Evolutionary conservation across 2,113 vertebrate genomes (phyloP).

Genomic region (Muscicapa adusta): DNA sequence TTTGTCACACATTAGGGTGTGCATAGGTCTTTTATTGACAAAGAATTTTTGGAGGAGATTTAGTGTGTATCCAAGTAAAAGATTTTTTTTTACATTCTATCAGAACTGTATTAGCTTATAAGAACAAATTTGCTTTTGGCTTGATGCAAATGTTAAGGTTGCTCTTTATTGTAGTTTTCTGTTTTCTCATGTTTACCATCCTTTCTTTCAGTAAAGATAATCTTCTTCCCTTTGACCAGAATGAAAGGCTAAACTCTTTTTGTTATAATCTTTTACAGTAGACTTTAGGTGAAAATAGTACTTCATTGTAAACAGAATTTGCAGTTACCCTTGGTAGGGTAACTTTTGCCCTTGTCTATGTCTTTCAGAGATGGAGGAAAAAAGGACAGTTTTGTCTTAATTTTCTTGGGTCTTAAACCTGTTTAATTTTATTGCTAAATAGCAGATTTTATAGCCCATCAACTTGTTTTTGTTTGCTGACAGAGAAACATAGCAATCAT

Average conservation of each 20-base stretch:
- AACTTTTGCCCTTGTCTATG: too few relatives aligned
- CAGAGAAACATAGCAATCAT: conserved; percentile 75
- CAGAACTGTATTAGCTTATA: neutral
- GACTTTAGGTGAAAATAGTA: too few relatives aligned
- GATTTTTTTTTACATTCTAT: neutral
- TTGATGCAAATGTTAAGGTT: neutral
- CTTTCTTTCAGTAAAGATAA: neutral
- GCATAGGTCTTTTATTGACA: neutral
- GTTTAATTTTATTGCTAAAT: conserved; percentile 8
- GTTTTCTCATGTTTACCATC: neutral
- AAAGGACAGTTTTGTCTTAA: neutral
- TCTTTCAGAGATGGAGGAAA: too few relatives aligned
- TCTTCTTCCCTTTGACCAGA: neutral
- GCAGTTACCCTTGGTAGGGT: too few relatives aligned
- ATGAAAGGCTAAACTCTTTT: neutral
- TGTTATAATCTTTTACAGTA: too few relatives aligned
- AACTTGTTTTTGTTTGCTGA: conserved; percentile 29
- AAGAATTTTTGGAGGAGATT: neutral
- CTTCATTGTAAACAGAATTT: too few relatives aligned
- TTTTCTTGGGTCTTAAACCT: neutral
- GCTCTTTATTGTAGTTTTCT: neutral
- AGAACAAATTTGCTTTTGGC: neutral
- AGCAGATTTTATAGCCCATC: neutral
- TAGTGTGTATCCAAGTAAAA: neutral
- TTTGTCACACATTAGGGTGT: neutral